Conservation (phyloP, 1,140 invertebrate genomes). For the Rhysida immarginata region DNA sequence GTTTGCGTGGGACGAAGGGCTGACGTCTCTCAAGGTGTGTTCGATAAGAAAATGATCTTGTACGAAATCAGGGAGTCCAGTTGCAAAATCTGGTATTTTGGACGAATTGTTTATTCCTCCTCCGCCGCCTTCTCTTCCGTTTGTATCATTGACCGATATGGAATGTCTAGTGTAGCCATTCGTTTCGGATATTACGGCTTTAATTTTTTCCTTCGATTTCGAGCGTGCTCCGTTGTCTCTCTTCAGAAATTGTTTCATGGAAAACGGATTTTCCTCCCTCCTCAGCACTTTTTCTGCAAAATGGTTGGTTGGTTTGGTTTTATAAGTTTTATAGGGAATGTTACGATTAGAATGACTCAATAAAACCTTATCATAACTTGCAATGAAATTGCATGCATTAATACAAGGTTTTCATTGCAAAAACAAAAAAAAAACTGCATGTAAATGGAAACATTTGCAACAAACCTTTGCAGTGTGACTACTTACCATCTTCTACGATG, state of each 20-base stretch:
- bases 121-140: background rate
- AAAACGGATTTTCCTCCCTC: slow-evolving; percentile 10
- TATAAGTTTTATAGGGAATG: no score
- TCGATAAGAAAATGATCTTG: slow-evolving; percentile 9
- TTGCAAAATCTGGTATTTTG: slow-evolving; percentile 6
- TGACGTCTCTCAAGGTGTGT: background rate
- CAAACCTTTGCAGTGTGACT: no score
- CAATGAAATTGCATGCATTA: no score
- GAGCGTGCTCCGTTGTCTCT: slow-evolving; percentile 2
- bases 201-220: background rate
- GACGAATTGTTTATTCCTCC: no score
- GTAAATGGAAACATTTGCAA: no score
- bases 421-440: no score
- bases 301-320: no score
- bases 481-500: background rate
- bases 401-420: no score
- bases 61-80: slow-evolving; percentile 7
- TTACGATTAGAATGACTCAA: no score
- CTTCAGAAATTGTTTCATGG: slow-evolving; percentile 8
- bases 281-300: slow-evolving; percentile 1
- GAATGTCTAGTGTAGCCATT: background rate
- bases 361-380: no score
- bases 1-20: background rate
- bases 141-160: background rate
- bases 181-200: background rate